Conservation (phyloP, 2,888 invertebrate species). For the Drosophila lutescens region DNA sequence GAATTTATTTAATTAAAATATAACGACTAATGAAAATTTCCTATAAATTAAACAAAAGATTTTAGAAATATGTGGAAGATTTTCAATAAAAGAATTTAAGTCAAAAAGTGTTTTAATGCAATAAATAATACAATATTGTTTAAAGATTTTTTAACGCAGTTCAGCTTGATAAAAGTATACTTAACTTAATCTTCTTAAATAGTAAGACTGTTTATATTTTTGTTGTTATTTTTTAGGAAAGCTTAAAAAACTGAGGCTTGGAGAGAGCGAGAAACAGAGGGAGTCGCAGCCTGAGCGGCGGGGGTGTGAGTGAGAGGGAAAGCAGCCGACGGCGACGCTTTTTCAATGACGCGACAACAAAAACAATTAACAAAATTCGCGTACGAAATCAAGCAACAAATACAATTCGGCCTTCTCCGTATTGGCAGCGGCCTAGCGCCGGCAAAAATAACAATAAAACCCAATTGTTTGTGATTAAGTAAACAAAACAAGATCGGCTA, state of each 20-base stretch:
- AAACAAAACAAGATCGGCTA: conserved; percentile 26
- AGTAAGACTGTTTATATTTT: not conserved
- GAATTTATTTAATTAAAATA: too few relatives aligned
- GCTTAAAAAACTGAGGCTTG: conserved; percentile 21
- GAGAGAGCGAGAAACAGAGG: conserved; percentile 13
- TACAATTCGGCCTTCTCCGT: conserved; percentile 39
- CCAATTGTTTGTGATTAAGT: conserved; percentile 24
- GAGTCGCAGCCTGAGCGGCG: conserved; percentile 6
- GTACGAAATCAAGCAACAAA: conserved; percentile 31
- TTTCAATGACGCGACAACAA: conserved; percentile 64
- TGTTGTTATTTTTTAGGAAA: conserved; percentile 52
- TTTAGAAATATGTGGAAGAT: too few relatives aligned
- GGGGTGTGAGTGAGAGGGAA: conserved; percentile 21
- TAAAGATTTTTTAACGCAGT: too few relatives aligned
- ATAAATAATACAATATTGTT: too few relatives aligned
- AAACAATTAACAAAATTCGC: conserved; percentile 52
- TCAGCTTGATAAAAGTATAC: too few relatives aligned
- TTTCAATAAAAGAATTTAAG: too few relatives aligned
- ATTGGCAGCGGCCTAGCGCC: conserved; percentile 44
- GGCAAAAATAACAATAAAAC: conserved; percentile 27
- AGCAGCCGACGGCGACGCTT: conserved; percentile 49
- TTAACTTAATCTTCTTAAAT: not conserved
- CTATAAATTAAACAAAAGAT: too few relatives aligned
- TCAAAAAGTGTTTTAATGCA: too few relatives aligned
- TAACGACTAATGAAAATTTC: too few relatives aligned